A percentile compares a stretch with the other conserved stretches of the same genome.
These are phyloP conservation scores for Rhyacophila evoluta DNA, from an alignment of 2,888 invertebrate species.

Conservation along the genomic window DNA sequence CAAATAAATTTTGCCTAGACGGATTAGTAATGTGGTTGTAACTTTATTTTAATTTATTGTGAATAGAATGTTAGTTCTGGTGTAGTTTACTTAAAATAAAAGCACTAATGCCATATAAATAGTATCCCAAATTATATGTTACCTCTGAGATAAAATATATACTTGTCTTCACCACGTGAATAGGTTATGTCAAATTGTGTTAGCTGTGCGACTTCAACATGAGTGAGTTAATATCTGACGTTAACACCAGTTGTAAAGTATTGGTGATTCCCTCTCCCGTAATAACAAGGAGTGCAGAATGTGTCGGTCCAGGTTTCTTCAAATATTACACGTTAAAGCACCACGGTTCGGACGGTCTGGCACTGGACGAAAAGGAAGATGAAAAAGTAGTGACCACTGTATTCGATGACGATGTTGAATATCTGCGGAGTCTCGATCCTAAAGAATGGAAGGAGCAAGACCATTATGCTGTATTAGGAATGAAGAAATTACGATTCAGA, in stretches of 20 bases:
- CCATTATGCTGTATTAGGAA: constrained; percentile 95
- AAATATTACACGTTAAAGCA: constrained; percentile 68
- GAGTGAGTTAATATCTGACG: constrained; percentile 34
- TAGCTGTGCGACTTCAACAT: constrained; percentile 26
- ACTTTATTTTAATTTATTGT: constrained; percentile 22
- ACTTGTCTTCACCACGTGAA: constrained; percentile 39
- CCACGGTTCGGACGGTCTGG: constrained; percentile 66
- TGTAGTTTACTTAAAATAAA: constrained; percentile 18
- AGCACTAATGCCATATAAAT: constrained; percentile 1
- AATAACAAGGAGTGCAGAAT: constrained; percentile 66
- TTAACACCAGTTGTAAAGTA: constrained; percentile 33
- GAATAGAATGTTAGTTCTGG: constrained; percentile 15
- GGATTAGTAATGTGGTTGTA: constrained; percentile 1
- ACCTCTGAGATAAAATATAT: background rate
- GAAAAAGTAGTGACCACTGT: constrained; percentile 66
- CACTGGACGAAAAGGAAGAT: constrained; percentile 63
- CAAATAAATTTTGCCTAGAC: constrained; percentile 26
- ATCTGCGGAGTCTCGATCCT: constrained; percentile 90
- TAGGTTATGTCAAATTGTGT: constrained; percentile 46
- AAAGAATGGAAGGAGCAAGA: constrained; percentile 99
- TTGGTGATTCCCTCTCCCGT: constrained; percentile 56
- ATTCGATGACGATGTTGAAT: constrained; percentile 76
- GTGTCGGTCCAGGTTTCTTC: constrained; percentile 68
- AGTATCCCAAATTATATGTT: constrained; percentile 11
- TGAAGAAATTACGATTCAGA: constrained; percentile 83